Evolutionary conservation across 2,113 vertebrate genomes (phyloP).

Genomic region (Dicrurus megarhynchus): DNA sequence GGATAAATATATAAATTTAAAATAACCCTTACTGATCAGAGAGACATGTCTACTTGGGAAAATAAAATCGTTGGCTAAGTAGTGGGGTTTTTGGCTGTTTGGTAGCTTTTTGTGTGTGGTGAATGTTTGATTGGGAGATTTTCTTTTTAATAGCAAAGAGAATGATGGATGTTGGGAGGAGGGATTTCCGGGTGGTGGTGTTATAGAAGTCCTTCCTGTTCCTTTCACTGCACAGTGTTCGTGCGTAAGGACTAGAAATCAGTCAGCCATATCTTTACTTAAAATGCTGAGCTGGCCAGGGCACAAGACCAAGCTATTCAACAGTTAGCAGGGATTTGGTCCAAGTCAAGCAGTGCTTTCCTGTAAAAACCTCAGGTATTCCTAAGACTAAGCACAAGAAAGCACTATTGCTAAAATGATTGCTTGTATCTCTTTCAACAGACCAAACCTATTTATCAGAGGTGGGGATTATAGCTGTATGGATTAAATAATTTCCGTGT

Average conservation of each 20-base stretch:
- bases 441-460: not conserved
- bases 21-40: not conserved
- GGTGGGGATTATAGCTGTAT: not conserved
- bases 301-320: not conserved
- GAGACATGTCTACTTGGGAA: not conserved
- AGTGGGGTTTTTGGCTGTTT: accelerated
- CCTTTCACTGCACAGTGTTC: not conserved
- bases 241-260: not conserved
- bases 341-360: not conserved
- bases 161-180: not conserved
- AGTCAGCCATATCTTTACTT: not conserved
- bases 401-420: not conserved
- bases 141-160: not conserved
- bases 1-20: not conserved
- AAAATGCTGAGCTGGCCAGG: not conserved
- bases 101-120: accelerated
- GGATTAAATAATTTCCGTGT: not conserved
- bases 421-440: not conserved
- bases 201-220: not conserved
- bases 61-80: not conserved
- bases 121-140: not conserved
- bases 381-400: not conserved
- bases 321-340: not conserved
- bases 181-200: accelerated
- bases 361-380: not conserved